phyloP scores from a whole-genome alignment of 2,888 invertebrate genomes.

The Apocheima hispidaria region DNA sequence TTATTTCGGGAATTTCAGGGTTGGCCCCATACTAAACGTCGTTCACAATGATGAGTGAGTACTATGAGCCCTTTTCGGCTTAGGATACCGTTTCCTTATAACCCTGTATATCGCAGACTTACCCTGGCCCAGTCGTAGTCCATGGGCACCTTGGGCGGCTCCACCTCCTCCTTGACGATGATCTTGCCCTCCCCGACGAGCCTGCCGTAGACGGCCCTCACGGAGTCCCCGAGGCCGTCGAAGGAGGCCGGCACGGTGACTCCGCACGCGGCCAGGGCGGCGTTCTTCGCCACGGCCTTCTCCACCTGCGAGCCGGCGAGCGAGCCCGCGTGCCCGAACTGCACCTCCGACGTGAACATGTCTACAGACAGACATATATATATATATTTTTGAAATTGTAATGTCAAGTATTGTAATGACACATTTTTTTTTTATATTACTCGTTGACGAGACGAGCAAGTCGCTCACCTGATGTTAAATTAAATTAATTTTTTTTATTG shows the following conservation, averaged over 20 bases:
- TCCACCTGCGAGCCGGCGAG: conserved; percentile 97
- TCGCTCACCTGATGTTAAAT: no score
- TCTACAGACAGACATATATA: no score
- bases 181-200: conserved; percentile 94
- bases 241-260: conserved; percentile 97
- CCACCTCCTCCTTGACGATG: conserved; percentile 95
- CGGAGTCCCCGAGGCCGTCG: conserved; percentile 90
- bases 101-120: conserved; percentile 52
- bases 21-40: no score
- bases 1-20: no score
- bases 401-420: no score
- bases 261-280: conserved; percentile 92
- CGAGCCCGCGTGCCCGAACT: conserved; percentile 99
- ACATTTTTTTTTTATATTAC: no score
- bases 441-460: no score
- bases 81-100: no score
- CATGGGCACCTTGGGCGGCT: conserved; percentile 99
- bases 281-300: conserved; percentile 97
- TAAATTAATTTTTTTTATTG: no score
- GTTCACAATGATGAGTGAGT: no score
- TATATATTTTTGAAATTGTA: no score
- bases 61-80: no score
- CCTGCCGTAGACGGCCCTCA: conserved; percentile 87
- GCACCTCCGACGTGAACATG: conserved; percentile 96
- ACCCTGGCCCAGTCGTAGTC: conserved; percentile 99